Percentiles rank a stretch among this genome's conserved stretches.
These are phyloP conservation scores for Dolichoris vasculosae DNA, from an alignment of 1,140 invertebrate species.

Conservation along the genomic window DNA sequence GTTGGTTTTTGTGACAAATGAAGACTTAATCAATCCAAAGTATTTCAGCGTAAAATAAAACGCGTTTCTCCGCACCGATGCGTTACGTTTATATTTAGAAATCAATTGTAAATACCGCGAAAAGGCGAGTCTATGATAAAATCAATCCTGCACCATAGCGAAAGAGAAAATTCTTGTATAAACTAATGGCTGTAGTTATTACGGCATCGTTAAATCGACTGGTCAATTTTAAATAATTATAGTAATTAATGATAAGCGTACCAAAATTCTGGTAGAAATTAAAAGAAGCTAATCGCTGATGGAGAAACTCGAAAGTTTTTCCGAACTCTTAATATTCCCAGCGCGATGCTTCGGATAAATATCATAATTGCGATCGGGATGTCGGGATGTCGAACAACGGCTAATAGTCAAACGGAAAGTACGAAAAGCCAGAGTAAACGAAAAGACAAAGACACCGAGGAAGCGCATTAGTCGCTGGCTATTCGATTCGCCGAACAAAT, in stretches of 20 bases:
- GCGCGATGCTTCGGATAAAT: not conserved
- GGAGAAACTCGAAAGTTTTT: not conserved
- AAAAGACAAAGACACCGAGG: not conserved
- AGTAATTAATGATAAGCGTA: not conserved
- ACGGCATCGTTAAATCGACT: not conserved
- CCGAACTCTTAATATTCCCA: not conserved
- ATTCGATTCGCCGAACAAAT: slow-evolving; percentile 24
- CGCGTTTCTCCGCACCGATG: not conserved
- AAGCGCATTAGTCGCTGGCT: not conserved
- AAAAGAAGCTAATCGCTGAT: too few relatives aligned
- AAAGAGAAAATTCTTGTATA: not conserved
- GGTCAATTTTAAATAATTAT: not conserved
- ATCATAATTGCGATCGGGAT: not conserved
- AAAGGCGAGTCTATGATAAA: too few relatives aligned
- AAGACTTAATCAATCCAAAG: slow-evolving; percentile 7
- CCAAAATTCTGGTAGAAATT: not conserved
- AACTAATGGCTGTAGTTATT: not conserved
- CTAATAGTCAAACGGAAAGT: not conserved
- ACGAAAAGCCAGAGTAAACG: not conserved
- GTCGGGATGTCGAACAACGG: too few relatives aligned
- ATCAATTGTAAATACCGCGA: too few relatives aligned
- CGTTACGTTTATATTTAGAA: too few relatives aligned
- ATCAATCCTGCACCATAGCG: not conserved
- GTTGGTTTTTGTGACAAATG: slow-evolving; percentile 16
- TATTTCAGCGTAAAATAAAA: not conserved